Conservation (phyloP, 2,797 vertebrate species). For the Siniperca scherzeri region DNA sequence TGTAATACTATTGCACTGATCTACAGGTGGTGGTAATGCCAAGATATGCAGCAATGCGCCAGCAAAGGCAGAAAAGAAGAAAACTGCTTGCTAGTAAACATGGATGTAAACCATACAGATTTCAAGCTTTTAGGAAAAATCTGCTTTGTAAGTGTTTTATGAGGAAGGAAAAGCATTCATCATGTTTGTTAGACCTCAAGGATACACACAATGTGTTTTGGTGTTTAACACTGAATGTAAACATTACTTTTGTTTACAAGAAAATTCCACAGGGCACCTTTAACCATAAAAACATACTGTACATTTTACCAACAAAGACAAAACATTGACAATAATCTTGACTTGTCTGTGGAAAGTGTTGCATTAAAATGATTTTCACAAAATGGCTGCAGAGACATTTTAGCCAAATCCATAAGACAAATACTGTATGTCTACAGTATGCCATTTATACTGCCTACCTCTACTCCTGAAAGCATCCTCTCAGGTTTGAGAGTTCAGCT, state of each 20-base stretch:
- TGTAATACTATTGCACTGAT: not conserved
- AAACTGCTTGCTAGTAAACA: not conserved
- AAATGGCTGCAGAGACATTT: not conserved
- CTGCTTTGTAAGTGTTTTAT: not conserved
- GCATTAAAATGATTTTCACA: not conserved
- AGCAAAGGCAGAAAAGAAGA: not conserved
- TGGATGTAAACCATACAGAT: not conserved
- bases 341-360: not conserved
- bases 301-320: not conserved
- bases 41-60: not conserved
- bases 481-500: conserved; percentile 27
- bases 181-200: not conserved
- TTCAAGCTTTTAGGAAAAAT: not conserved
- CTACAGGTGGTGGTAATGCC: not conserved
- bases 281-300: not conserved
- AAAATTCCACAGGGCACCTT: no score
- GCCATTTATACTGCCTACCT: not conserved
- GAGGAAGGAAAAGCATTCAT: not conserved
- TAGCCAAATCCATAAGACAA: not conserved
- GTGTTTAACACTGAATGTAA: not conserved
- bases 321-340: not conserved
- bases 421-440: not conserved
- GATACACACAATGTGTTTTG: not conserved
- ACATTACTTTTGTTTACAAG: not conserved
- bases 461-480: conserved; percentile 14